Conservation (phyloP, 1,140 invertebrate species). For the Bathynomus jamesi region DNA sequence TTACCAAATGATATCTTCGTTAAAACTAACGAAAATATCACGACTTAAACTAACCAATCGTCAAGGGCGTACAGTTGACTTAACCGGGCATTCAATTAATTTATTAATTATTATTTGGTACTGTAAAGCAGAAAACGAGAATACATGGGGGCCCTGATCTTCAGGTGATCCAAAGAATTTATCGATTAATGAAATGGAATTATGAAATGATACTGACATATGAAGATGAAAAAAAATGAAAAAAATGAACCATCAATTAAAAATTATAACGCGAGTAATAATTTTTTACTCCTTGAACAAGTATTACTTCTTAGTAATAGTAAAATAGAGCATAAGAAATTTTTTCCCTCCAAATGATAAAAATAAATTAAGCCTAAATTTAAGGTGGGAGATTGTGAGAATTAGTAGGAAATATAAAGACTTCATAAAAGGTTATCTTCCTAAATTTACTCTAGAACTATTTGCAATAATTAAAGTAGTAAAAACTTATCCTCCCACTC, state of each 20-base stretch:
- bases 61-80: too few relatives aligned
- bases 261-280: conserved; percentile 38
- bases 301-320: conserved; percentile 18
- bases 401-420: conserved; percentile 22
- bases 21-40: too few relatives aligned
- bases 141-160: too few relatives aligned
- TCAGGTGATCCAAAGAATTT: too few relatives aligned
- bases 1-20: too few relatives aligned
- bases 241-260: conserved; percentile 32
- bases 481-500: conserved; percentile 11
- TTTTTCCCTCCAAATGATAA: neutral
- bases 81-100: too few relatives aligned
- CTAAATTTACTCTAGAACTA: conserved; percentile 36
- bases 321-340: neutral
- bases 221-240: too few relatives aligned
- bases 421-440: conserved; percentile 37
- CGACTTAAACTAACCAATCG: too few relatives aligned
- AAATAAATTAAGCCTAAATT: conserved; percentile 13
- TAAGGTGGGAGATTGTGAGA: conserved; percentile 36
- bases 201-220: too few relatives aligned
- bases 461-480: conserved; percentile 36
- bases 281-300: conserved; percentile 31
- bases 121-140: too few relatives aligned
- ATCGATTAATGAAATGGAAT: too few relatives aligned
- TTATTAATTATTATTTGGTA: too few relatives aligned